Percentiles rank a stretch among this genome's conserved stretches.
phyloP scores from a whole-genome alignment of 1,140 invertebrate species.

The Dendrolimus punctatus region DNA sequence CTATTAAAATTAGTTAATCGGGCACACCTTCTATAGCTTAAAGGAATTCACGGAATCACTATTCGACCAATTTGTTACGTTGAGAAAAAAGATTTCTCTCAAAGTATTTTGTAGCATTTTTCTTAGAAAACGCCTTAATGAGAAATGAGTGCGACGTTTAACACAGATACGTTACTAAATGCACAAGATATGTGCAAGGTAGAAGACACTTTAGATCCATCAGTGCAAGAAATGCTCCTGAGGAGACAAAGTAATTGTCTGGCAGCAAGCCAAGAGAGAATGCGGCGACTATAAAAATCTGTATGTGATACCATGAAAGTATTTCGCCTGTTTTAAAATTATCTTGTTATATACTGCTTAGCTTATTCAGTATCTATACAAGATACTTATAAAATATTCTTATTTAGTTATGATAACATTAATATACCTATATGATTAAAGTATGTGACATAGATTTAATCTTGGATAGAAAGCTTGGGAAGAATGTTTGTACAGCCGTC shows the following conservation, averaged over 20 bases:
- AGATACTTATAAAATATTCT: too few relatives aligned
- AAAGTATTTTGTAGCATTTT: too few relatives aligned
- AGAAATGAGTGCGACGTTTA: not conserved
- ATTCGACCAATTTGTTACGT: too few relatives aligned
- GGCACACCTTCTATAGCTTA: too few relatives aligned
- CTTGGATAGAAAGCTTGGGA: too few relatives aligned
- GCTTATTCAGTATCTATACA: not conserved
- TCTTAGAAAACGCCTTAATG: not conserved
- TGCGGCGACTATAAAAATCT: slow-evolving; percentile 38
- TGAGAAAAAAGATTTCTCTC: too few relatives aligned
- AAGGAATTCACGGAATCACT: too few relatives aligned
- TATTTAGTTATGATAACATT: too few relatives aligned
- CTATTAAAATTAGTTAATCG: too few relatives aligned
- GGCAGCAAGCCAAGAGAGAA: slow-evolving; percentile 26
- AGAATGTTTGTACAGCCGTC: too few relatives aligned
- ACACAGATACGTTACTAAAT: not conserved
- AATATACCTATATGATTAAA: too few relatives aligned
- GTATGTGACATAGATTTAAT: too few relatives aligned
- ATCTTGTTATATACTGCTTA: not conserved
- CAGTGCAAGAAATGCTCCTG: slow-evolving; percentile 38
- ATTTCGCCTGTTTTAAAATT: slow-evolving; percentile 21
- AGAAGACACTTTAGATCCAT: slow-evolving; percentile 34
- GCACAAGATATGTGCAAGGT: slow-evolving; percentile 18
- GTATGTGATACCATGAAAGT: slow-evolving; percentile 31
- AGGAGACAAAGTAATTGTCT: slow-evolving; percentile 53